These are phyloP conservation scores for Hoplostethus mediterraneus DNA, from an alignment of 2,797 vertebrate species.

Conservation along the genomic window DNA sequence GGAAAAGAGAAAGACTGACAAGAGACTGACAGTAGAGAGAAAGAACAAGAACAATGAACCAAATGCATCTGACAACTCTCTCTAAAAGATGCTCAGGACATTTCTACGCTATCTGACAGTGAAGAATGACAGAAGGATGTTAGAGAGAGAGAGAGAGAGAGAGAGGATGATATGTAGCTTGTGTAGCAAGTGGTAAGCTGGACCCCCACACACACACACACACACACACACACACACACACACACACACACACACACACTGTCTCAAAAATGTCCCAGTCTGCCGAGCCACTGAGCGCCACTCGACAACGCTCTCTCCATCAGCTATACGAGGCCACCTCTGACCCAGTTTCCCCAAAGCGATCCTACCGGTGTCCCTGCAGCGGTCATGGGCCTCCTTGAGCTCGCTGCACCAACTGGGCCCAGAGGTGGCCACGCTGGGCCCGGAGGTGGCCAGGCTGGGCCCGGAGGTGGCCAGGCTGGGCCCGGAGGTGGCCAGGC, in stretches of 20 bases:
- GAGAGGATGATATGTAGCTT: background rate
- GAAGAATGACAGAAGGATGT: constrained; percentile 16
- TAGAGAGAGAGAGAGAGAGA: constrained; percentile 35
- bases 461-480: constrained; percentile 30
- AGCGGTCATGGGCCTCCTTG: constrained; percentile 62
- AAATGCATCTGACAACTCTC: constrained; percentile 21
- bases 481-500: too few relatives aligned
- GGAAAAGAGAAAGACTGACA: constrained; percentile 7
- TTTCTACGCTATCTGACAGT: constrained; percentile 13
- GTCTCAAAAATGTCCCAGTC: background rate
- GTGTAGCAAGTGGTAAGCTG: background rate
- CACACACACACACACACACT: background rate
- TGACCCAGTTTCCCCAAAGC: background rate
- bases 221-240: background rate
- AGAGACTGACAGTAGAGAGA: constrained; percentile 5
- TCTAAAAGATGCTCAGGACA: constrained; percentile 11
- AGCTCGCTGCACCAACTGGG: constrained; percentile 63
- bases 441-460: constrained; percentile 44
- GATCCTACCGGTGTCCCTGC: constrained; percentile 66
- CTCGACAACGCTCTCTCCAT: constrained; percentile 8
- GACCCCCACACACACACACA: background rate
- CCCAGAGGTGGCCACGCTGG: constrained; percentile 44
- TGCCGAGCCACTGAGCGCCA: background rate
- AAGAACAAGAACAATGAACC: constrained; percentile 1
- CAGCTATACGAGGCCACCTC: background rate